Percentiles rank a stretch among this genome's conserved stretches.
Evolutionary conservation across 1,140 invertebrate species (phyloP).

Genomic region (Elymnias hypermnestra): DNA sequence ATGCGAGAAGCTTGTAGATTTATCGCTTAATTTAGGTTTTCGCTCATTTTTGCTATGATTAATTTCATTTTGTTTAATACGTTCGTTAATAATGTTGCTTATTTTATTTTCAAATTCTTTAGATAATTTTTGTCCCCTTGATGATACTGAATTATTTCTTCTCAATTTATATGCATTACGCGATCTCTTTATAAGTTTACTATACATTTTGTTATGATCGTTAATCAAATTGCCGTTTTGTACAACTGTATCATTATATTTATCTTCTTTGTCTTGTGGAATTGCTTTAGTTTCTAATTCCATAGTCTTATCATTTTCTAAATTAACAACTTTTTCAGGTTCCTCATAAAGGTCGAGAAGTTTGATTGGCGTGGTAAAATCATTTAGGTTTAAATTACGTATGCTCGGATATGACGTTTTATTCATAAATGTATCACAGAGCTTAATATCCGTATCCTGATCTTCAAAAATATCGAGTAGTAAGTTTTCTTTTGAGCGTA

Average conservation of each 20-base stretch:
- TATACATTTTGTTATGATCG: conserved; percentile 1
- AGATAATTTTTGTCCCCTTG: neutral
- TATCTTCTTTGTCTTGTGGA: too few relatives aligned
- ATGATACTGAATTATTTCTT: neutral
- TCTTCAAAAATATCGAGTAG: neutral
- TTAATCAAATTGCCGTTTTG: neutral
- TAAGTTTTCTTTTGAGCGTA: neutral
- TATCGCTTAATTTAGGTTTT: neutral
- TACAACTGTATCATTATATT: too few relatives aligned
- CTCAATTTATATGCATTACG: neutral
- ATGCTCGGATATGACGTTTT: neutral
- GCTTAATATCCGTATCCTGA: neutral
- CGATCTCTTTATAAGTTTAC: neutral
- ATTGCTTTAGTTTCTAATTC: neutral
- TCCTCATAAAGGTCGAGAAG: neutral
- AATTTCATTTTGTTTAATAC: neutral
- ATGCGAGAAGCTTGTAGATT: neutral
- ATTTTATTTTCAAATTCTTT: neutral
- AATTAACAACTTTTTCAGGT: neutral
- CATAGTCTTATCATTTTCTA: neutral
- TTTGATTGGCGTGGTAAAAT: neutral
- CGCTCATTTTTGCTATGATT: neutral
- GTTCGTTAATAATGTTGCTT: neutral
- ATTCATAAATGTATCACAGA: neutral
- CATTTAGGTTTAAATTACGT: neutral